Conservation (phyloP, 2,113 vertebrate species). For the Rostratula benghalensis region DNA sequence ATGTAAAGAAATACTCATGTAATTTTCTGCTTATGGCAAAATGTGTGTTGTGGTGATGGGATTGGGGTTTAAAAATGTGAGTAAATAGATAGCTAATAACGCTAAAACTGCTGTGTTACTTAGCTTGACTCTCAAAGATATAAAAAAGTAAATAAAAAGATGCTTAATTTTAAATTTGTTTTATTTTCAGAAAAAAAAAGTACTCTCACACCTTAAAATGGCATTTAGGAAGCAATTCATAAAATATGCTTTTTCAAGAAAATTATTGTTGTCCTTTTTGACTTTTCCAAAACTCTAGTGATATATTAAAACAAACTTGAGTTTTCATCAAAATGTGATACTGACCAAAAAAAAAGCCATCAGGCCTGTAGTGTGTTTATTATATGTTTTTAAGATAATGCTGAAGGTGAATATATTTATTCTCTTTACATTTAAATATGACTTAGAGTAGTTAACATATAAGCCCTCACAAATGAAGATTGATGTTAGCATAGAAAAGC, state of each 20-base stretch:
- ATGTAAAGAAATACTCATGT: not conserved
- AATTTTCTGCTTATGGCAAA: not conserved
- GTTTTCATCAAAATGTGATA: not conserved
- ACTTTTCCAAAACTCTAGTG: not conserved
- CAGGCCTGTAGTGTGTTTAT: not conserved
- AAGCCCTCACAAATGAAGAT: not conserved
- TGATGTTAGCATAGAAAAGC: not conserved
- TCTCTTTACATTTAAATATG: not conserved
- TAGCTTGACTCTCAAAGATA: not conserved
- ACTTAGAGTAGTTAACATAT: not conserved
- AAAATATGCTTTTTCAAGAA: not conserved
- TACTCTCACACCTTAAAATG: not conserved
- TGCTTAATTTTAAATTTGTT: not conserved
- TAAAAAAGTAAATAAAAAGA: not conserved
- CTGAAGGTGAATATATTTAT: not conserved
- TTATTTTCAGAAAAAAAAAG: not conserved
- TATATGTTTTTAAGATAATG: not conserved
- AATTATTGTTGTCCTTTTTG: not conserved
- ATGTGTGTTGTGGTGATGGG: not conserved
- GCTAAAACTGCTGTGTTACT: not conserved
- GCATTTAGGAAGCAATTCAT: not conserved
- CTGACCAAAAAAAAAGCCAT: not conserved
- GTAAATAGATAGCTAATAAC: not conserved
- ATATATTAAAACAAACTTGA: not conserved
- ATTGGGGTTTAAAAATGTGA: not conserved